Percentiles rank a stretch among this genome's conserved stretches.
These are phyloP conservation scores for Deilephila porcellus DNA, from an alignment of 2,888 invertebrate genomes.

Conservation along the genomic window DNA sequence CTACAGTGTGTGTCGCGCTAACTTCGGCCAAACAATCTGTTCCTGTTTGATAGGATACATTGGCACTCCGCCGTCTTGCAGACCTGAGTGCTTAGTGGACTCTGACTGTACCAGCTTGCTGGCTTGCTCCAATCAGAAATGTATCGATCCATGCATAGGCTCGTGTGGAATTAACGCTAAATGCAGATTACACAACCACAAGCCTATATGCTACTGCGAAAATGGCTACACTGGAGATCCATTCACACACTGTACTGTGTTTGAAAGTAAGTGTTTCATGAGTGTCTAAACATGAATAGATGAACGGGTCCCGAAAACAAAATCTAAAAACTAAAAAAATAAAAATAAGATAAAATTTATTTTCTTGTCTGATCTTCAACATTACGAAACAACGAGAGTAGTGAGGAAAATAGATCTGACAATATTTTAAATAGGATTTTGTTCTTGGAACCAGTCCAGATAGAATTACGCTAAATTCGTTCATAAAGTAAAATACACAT, in stretches of 20 bases:
- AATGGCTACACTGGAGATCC: conserved; percentile 91
- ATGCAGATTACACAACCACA: conserved; percentile 93
- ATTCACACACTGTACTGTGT: conserved; percentile 86
- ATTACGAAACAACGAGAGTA: not conserved
- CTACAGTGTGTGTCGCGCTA: conserved; percentile 88
- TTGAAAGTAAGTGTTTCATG: conserved; percentile 59
- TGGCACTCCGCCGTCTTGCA: conserved; percentile 90
- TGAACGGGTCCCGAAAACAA: too few species aligned
- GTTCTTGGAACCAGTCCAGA: too few species aligned
- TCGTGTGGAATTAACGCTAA: conserved; percentile 91
- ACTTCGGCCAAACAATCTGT: conserved; percentile 86
- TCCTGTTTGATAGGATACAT: conserved; percentile 90
- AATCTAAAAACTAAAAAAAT: too few species aligned
- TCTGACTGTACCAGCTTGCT: conserved; percentile 90
- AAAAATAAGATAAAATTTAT: not conserved
- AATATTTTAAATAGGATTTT: too few species aligned
- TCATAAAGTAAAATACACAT: not conserved
- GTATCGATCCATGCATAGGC: conserved; percentile 91
- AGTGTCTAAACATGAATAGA: not conserved
- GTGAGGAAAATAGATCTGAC: too few species aligned
- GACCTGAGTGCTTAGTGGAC: conserved; percentile 93
- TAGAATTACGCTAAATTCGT: not conserved
- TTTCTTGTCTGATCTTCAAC: too few species aligned
- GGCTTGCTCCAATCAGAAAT: conserved; percentile 92
- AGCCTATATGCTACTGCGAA: conserved; percentile 93